Evolutionary conservation across 1,140 invertebrate genomes (phyloP), one percentile per base, ranked within the genome.

Genomic region (Pristionchus pacificus): DNA sequence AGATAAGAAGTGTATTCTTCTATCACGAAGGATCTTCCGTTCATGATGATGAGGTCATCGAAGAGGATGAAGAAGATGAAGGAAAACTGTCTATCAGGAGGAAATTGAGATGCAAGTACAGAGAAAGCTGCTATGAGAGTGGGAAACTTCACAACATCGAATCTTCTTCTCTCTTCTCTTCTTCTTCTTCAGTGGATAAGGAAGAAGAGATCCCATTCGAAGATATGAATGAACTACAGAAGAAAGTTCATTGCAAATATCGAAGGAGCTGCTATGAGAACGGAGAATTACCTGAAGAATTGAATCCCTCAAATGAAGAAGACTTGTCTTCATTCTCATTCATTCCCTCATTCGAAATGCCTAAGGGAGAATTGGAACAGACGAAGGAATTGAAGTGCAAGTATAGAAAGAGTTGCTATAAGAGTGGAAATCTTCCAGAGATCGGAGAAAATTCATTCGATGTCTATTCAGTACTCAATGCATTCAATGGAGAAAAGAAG

Each of bases 111-210:
- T 78, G 77, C 66, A 77, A 77, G 60, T 78, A 78, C 55, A 55
- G 77, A 60, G 77, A 78, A 55, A 68, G 63, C 19, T 77, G 76
- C 31, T 77, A 77, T 61, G 64, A 76, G 30, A 72, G 67, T 59
- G 76, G 76, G 49, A 32, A 65, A 27, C 32, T 72, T 24, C 76
- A 74, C 6, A 66, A 76, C 58, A 31, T 66, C n/a, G 68, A 65
- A 31, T n/a, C 49, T n/a, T 19, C 59, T n/a, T 49, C 38, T 49
- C 38, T 49, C 38, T 10, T 19, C 6, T 49, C 38, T 10, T 49
- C 19, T 49, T 49, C 38, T 10, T 49, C 38, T 10, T 19, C 6
- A 49, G 38, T 10, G 38, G 38, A 49, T 49, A 19, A 19, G 19
- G 6, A 70, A 2, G 70, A 71, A 57, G n/a, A 57, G 1, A 66